Evolutionary conservation across 1,140 invertebrate genomes (phyloP), one percentile per base, ranked within the genome.

Genomic region (Cheumatopsyche charites): DNA sequence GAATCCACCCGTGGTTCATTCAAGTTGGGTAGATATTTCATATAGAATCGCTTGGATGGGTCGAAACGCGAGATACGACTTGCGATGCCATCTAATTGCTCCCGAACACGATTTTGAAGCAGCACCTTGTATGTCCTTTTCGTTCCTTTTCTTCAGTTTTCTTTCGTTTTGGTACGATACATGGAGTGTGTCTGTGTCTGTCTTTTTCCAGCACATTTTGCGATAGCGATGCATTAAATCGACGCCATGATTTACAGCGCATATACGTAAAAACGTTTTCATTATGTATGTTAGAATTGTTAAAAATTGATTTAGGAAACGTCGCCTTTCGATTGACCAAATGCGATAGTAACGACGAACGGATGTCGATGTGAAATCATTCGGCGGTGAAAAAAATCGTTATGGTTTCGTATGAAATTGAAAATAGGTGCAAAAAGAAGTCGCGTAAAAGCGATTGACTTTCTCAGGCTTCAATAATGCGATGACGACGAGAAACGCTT

Each of bases 381-480:
- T n/a, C n/a, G n/a, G n/a, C n/a, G n/a, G n/a, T 36, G 29, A 36
- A 36, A 36, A 36, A 36, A 36, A 36, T 36, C 9, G 29, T 52
- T 52, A 17, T 52, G 15, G 15, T 17, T 52, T 52, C n/a, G 19
- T 52, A 52, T 15, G 47, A 17, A 52, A 17, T 52, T 17, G 9
- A 52, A 52, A 52, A 58, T 25, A 25, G 2, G 23, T 12, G 7
- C 21, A 25, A 25, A 25, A 25, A 58, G 23, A 58, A 58, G 21
- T 42, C 9, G 62, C 23, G n/a, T 21, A 61, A 67, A 67, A 67
- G 36, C 25, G 42, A 55, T 58, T 21, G 49, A 68, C 66, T 68
- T 68, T 68, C 66, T 68, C 66, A 68, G 47, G 66, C 47, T 66
- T 42, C 23, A 11, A 9, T 45, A 42, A 26, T 52, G 29, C 17